A percentile compares a stretch with the other conserved stretches of the same genome.
Conservation (phyloP, 2,888 invertebrate genomes). For the Tanytarsus gracilentus region DNA sequence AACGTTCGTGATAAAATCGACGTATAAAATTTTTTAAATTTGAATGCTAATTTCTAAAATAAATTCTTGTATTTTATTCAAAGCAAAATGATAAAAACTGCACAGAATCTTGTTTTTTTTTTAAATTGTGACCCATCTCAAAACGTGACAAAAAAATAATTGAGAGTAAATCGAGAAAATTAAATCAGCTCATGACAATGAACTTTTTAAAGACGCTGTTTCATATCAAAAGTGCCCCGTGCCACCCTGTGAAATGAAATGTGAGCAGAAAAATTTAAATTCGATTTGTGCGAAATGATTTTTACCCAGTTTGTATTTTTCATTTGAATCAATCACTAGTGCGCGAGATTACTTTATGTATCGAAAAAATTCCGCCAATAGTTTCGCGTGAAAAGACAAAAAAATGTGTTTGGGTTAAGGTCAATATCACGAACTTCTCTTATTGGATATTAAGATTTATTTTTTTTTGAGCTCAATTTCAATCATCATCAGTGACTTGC, state of each 20-base stretch:
- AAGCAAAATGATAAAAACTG: too few species aligned
- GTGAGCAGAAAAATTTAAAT: too few species aligned
- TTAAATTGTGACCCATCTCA: too few species aligned
- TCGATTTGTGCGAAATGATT: not conserved
- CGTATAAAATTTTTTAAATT: too few species aligned
- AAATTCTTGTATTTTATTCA: too few species aligned
- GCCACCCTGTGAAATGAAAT: too few species aligned
- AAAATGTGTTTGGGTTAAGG: constrained; percentile 28
- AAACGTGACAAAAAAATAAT: not conserved
- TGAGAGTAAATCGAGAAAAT: too few species aligned
- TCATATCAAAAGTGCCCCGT: not conserved
- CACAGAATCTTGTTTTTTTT: too few species aligned
- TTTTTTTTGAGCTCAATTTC: not conserved
- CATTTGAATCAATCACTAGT: constrained; percentile 8
- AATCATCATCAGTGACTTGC: constrained; percentile 1
- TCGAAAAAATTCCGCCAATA: not conserved
- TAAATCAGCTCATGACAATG: not conserved
- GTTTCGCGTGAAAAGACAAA: not conserved
- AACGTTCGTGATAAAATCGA: too few species aligned
- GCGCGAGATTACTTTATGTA: not conserved
- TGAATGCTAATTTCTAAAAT: too few species aligned
- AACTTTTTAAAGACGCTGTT: not conserved
- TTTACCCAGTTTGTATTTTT: constrained; percentile 7
- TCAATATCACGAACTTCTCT: constrained; percentile 24
- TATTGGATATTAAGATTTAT: too few species aligned